Base-by-base conservation (phyloP, 2,797 vertebrate genomes). In the Schizopygopsis pylzovi region DNA sequence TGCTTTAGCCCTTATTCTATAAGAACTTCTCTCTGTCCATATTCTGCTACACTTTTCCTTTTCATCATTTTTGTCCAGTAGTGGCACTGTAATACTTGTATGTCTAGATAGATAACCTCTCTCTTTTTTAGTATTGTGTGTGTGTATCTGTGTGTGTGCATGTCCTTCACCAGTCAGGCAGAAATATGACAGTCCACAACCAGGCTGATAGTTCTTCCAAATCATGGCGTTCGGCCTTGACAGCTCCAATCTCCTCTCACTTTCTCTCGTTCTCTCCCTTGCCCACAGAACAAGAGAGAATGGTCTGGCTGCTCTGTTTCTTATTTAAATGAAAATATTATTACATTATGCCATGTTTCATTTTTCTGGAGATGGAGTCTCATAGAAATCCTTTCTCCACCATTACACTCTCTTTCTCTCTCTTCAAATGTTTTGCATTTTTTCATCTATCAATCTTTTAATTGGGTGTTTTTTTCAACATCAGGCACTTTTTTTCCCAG, bases 241-340 rank as follows among this genome's bases (percentile, higher is more conserved):
- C 89, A 90, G 90, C 80, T 83, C 70, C 86, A 89, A 90, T 90
- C 88, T 89, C 85, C 77, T 83, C 86, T 85, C 37, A 49, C 86
- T 78, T 77, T 59, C 72, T 56, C 61, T 75, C 78, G 12, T 67
- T 49, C 37, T 81, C 61, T 15, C n/a, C 47, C 59, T 70, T 70
- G 56, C 79, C 52, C 82, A 75, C 81, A 81, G 68, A 83, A 81
- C 56, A 78, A 28, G 72, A 28, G 77, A 54, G 68, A 83, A 82
- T 81, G 80, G 85, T 88, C 65, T 72, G 72, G 81, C 67, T 33
- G 77, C 83, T 84, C 85, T 86, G 80, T 86, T 88, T 88, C 87
- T 77, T 84, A 87, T 86, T 85, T 87, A 89, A 89, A 89, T 90
- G 61, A 89, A 90, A 89, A 89, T 87, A 84, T 91, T 90, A 87